phyloP scores from a whole-genome alignment of 2,888 invertebrate genomes.

The Lasioglossum vierecki region DNA sequence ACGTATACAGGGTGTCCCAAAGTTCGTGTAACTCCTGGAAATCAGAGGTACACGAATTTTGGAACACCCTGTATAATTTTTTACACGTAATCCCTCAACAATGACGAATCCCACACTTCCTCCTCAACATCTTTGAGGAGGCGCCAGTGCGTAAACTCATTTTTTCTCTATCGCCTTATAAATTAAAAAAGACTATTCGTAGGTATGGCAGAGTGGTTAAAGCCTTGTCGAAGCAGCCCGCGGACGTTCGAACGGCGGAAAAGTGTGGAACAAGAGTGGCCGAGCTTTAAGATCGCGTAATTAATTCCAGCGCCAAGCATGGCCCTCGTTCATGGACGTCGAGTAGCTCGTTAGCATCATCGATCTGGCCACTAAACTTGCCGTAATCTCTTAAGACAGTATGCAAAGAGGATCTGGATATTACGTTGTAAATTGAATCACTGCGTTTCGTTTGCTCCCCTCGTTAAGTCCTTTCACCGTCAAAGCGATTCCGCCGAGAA shows the following conservation, averaged over 20 bases:
- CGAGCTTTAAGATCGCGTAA: slow-evolving; percentile 20
- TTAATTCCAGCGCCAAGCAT: slow-evolving; percentile 49
- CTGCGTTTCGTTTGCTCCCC: slow-evolving; percentile 4
- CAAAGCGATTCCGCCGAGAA: not conserved
- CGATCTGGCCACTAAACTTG: slow-evolving; percentile 49
- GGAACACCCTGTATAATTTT: too few species aligned
- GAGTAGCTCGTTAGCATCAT: slow-evolving; percentile 58
- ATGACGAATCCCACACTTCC: too few species aligned
- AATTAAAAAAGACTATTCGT: not conserved
- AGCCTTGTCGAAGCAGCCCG: not conserved
- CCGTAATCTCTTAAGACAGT: slow-evolving; percentile 42
- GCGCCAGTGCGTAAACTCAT: too few species aligned
- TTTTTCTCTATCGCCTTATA: too few species aligned
- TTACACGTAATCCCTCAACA: too few species aligned
- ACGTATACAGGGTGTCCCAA: too few species aligned
- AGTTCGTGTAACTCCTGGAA: too few species aligned
- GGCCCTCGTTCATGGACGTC: slow-evolving; percentile 19
- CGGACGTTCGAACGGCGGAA: slow-evolving; percentile 16
- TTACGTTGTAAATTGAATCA: slow-evolving; percentile 20
- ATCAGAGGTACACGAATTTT: too few species aligned
- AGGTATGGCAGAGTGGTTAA: not conserved
- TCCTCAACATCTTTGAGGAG: too few species aligned
- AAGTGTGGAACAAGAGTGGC: slow-evolving; percentile 22
- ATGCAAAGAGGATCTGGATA: slow-evolving; percentile 41
- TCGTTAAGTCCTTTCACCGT: not conserved